Evolutionary conservation across 2,888 invertebrate genomes (phyloP), one percentile per base, ranked within the genome.

Genomic region (Brenthis daphne): DNA sequence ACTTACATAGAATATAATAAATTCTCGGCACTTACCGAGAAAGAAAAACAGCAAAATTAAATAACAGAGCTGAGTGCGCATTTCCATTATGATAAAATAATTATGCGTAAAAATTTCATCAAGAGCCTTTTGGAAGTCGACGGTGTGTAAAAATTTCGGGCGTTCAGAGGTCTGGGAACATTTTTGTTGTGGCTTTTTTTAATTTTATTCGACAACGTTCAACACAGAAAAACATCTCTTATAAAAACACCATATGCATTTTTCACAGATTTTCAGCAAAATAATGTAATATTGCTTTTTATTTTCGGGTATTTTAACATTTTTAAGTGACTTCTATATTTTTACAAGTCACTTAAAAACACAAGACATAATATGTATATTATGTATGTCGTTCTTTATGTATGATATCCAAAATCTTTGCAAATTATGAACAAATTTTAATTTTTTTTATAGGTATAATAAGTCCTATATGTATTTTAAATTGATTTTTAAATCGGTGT

Each of bases 151-250:
- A 64, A 64, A 56, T 48, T 50, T 64, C n/a, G 48, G 50, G 20
- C 48, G 0, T 48, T 64, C 64, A 8, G 47, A 29, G 11, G n/a
- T 56, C 29, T 12, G 29, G 24, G 16, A 64, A 64, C 33, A 56
- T 56, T 61, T 61, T 33, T 64, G 64, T 64, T 56, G 48, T 64
- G 55, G 55, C 20, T 64, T 64, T 64, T 20, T 20, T 55, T 56
- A 56, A 48, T 33, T 64, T 55, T 48, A 48, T 56, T 16, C n/a
- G 13, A 55, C 47, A 47, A 12, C 29, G 11, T 43, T 24, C 6
- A 56, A 13, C 47, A 20, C 12, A 61, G n/a, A 61, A 61, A 29
- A 61, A 29, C 33, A 51, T 61, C n/a, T n/a, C 5, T 51, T 29
- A 50, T 61, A 50, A 61, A 51, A 1, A 43, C 37, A 43, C 11